These are phyloP conservation scores for Lerista edwardsae DNA, from an alignment of 2,797 vertebrate species.

Conservation along the genomic window DNA sequence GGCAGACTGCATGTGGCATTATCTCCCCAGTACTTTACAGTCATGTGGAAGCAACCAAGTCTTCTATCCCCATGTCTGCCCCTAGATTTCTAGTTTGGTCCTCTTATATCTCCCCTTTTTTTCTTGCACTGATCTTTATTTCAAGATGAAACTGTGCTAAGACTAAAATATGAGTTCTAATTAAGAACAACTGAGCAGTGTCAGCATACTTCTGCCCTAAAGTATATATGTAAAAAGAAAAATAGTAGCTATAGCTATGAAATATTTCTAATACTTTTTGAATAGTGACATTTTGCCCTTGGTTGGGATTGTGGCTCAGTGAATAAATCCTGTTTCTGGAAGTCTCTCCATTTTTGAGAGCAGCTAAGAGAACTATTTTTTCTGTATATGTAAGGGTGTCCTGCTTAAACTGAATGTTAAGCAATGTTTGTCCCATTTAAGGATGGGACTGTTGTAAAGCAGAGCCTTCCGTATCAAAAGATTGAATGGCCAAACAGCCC, in stretches of 20 bases:
- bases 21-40: not conserved
- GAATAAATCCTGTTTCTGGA: not conserved
- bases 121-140: conserved; percentile 3
- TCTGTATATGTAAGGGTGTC: not conserved
- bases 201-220: not conserved
- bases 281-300: not conserved
- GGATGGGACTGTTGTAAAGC: not conserved
- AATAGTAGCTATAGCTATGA: conserved; percentile 33
- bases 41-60: not conserved
- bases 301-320: not conserved
- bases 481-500: not conserved
- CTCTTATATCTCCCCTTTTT: conserved; percentile 4
- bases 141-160: not conserved
- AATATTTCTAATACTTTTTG: conserved; percentile 25
- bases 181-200: conserved; percentile 4
- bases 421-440: not conserved
- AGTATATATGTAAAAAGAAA: not conserved
- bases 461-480: not conserved
- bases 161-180: not conserved
- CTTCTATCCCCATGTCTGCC: too few species aligned
- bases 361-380: not conserved
- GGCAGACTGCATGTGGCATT: too few species aligned
- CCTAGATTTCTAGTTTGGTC: not conserved
- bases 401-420: not conserved
- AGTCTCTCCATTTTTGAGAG: not conserved